phyloP scores from a whole-genome alignment of 2,888 invertebrate species.

The Ennomos quercinarius region DNA sequence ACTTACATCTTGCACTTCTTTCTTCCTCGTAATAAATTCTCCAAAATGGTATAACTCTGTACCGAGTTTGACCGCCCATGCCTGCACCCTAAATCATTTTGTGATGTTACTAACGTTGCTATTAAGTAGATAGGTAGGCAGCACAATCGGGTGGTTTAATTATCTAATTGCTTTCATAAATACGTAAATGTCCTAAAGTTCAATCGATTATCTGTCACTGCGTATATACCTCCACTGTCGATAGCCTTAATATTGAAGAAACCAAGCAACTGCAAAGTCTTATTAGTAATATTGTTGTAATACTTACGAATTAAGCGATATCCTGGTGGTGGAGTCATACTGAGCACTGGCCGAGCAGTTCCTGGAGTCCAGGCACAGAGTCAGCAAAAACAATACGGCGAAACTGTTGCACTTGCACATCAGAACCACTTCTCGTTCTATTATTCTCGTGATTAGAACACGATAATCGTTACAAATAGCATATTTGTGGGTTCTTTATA shows the following conservation, averaged over 20 bases:
- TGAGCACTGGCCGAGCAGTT: conserved; percentile 76
- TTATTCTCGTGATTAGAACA: conserved; percentile 35
- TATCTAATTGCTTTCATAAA: conserved; percentile 1
- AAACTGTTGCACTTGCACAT: conserved; percentile 74
- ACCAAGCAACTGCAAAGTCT: not conserved
- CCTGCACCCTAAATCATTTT: conserved; percentile 86
- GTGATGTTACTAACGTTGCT: conserved; percentile 3
- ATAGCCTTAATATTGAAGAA: conserved; percentile 4
- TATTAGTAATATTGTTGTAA: conserved; percentile 5
- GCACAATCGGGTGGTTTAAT: no score
- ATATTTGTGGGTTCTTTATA: conserved; percentile 30
- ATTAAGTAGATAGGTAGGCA: no score
- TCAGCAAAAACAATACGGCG: conserved; percentile 65
- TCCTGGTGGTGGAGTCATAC: conserved; percentile 69
- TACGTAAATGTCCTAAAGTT: not conserved
- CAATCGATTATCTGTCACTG: conserved; percentile 14
- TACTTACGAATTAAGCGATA: conserved; percentile 79
- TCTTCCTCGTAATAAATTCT: conserved; percentile 91
- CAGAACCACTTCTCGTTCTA: conserved; percentile 65
- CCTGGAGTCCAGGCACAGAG: conserved; percentile 74
- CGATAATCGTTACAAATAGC: conserved; percentile 26
- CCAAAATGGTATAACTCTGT: conserved; percentile 92
- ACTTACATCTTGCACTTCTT: conserved; percentile 90
- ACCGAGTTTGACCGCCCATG: conserved; percentile 93
- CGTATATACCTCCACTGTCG: not conserved